Base-by-base conservation (phyloP, 2,888 invertebrate genomes). In the Sarcophaga caerulescens region DNA sequence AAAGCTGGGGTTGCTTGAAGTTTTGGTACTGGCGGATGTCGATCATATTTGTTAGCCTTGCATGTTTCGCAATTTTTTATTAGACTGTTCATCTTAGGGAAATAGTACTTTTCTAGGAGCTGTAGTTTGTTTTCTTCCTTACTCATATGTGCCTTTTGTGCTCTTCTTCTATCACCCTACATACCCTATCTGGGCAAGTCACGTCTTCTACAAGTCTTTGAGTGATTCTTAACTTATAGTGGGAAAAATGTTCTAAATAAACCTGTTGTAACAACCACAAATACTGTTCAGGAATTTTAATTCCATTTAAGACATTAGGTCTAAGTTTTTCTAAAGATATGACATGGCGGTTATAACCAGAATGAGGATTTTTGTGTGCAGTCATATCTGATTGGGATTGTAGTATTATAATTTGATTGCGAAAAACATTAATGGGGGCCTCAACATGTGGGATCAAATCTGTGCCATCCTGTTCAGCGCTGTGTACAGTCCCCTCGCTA, bases 401-500 rank as follows among this genome's bases (percentile, higher is more conserved):
- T n/a, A 17, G 60, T 3, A 87, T 60, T 44, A 88, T 75, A 47
- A 87, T 17, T 65, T 88, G 87, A 19, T 88, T 89, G 21, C 76
- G 19, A 14, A 68, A 69, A 11, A 69, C 60, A 45, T 60, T 69
- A 35, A 75, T 87, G 81, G 21, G 85, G 80, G 47, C 77, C 85
- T 52, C 87, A 52, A 57, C 74, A 81, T n/a, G 69, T 73, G 74
- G 60, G 47, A 69, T 60, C 84, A 88, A 80, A 21, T 88, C 87
- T 12, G 87, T 80, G 25, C 66, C 76, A 52, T 87, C 87, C 47
- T 88, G 84, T n/a, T 88, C 85, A 2, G 84, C 87, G 65, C 85
- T 87, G 70, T 85, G 87, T 1, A 73, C 59, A 8, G 87, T 25
- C 2, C 69, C 69, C 19, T 52, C 23, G 11, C 14, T 17, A 52